A percentile compares a stretch with the other conserved stretches of the same genome.
phyloP scores from a whole-genome alignment of 2,888 invertebrate genomes.

The Drosophila mayaguana region DNA sequence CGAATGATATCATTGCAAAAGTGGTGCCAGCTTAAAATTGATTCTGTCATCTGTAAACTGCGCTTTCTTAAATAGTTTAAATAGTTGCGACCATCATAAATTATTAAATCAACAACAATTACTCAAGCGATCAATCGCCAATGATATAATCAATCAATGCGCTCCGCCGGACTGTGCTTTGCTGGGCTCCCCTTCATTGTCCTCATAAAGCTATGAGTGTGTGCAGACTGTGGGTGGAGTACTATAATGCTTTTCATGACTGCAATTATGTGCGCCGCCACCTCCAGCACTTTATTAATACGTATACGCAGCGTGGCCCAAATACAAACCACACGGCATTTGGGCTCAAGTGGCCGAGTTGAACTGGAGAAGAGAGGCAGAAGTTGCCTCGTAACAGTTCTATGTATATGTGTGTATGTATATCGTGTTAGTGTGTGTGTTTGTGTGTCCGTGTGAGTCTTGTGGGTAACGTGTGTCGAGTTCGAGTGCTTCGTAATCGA shows the following conservation, averaged over 20 bases:
- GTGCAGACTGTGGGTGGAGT: constrained; percentile 12
- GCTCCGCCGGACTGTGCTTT: constrained; percentile 34
- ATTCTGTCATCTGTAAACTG: background rate
- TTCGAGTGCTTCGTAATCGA: constrained; percentile 73
- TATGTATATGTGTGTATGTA: background rate
- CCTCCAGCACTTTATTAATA: constrained; percentile 54
- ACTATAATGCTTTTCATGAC: constrained; percentile 69
- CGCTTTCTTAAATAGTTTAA: constrained; percentile 51
- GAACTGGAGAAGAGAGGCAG: constrained; percentile 22
- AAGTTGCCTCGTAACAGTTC: constrained; percentile 28
- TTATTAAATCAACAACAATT: constrained; percentile 79
- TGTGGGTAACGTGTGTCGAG: constrained; percentile 46
- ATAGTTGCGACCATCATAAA: constrained; percentile 70
- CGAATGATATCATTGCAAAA: constrained; percentile 42
- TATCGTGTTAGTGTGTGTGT: background rate
- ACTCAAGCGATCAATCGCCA: constrained; percentile 59
- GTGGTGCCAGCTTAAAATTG: constrained; percentile 3
- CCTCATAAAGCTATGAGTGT: constrained; percentile 16
- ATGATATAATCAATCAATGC: constrained; percentile 70
- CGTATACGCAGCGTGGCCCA: constrained; percentile 58
- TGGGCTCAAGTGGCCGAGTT: constrained; percentile 57
- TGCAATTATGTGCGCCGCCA: constrained; percentile 66
- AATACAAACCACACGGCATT: constrained; percentile 41
- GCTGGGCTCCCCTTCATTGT: constrained; percentile 19
- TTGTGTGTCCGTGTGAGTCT: constrained; percentile 15